Conservation (phyloP, 2,113 vertebrate species). For the Spizaetus ornatus region DNA sequence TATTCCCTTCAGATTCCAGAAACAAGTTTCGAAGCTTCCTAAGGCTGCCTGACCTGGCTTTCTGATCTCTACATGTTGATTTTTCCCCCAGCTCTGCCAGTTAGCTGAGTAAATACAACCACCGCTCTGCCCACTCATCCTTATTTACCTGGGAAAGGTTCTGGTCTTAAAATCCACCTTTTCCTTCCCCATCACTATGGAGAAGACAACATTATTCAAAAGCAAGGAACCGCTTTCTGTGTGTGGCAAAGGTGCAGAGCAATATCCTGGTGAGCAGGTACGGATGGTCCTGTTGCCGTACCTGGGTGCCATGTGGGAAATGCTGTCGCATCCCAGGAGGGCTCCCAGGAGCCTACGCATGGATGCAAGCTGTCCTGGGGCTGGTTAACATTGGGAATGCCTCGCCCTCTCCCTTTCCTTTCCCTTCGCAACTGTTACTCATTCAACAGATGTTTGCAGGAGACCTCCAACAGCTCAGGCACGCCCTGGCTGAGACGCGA, state of each 20-base stretch:
- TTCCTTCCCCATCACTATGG: neutral
- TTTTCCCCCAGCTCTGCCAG: neutral
- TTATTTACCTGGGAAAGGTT: neutral
- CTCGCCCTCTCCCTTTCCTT: neutral
- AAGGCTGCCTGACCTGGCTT: neutral
- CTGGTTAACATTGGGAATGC: neutral
- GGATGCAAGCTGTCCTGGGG: neutral
- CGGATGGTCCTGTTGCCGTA: neutral
- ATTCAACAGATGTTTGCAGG: neutral
- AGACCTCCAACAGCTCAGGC: neutral
- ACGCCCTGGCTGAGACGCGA: neutral
- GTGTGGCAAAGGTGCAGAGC: neutral
- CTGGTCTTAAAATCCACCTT: neutral
- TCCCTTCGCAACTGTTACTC: neutral
- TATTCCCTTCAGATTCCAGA: neutral
- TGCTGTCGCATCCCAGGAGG: neutral
- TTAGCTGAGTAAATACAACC: neutral
- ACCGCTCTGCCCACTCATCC: neutral
- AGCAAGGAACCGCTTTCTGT: neutral
- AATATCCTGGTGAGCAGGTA: neutral
- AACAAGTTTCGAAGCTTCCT: neutral
- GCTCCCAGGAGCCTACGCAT: rapidly evolving
- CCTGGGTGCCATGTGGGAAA: neutral
- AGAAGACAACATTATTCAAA: neutral
- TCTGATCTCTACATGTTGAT: neutral